Conservation (phyloP, 2,888 invertebrate species). For the Muschampia plurimacula region DNA sequence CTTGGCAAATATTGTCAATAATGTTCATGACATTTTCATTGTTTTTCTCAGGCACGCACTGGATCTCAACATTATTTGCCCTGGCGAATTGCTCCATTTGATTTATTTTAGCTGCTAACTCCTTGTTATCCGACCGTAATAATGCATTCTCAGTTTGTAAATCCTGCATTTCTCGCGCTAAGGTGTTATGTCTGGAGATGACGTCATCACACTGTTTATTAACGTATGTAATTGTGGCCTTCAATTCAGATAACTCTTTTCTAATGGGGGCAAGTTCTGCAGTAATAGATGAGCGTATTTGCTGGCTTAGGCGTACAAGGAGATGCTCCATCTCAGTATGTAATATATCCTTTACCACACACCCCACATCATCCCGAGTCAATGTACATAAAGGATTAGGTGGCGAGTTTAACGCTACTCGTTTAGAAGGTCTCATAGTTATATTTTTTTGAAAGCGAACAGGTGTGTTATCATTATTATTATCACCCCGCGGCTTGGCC, state of each 20-base stretch:
- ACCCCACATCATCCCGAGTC: not conserved
- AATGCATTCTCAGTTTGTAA: not conserved
- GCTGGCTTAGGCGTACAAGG: not conserved
- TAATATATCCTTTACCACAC: constrained; percentile 3
- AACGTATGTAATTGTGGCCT: not conserved
- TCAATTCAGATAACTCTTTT: not conserved
- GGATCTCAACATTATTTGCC: not conserved
- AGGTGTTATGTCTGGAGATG: not conserved
- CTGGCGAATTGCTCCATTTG: not conserved
- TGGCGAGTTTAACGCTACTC: constrained; percentile 4
- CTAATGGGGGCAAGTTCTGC: not conserved
- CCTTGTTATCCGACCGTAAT: not conserved
- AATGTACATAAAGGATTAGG: not conserved
- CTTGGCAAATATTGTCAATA: not conserved
- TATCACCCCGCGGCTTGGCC: not conserved
- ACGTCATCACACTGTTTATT: constrained; percentile 8
- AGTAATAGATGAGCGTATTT: constrained; percentile 7
- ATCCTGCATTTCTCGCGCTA: not conserved
- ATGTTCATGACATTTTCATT: constrained; percentile 4
- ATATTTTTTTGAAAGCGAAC: not conserved
- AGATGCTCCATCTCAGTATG: constrained; percentile 2
- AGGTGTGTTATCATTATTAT: constrained; percentile 7
- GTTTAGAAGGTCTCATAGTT: not conserved
- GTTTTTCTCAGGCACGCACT: constrained; percentile 3
- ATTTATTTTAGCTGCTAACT: not conserved